Base-by-base conservation (phyloP, 2,888 invertebrate species). In the Apamea anceps region DNA sequence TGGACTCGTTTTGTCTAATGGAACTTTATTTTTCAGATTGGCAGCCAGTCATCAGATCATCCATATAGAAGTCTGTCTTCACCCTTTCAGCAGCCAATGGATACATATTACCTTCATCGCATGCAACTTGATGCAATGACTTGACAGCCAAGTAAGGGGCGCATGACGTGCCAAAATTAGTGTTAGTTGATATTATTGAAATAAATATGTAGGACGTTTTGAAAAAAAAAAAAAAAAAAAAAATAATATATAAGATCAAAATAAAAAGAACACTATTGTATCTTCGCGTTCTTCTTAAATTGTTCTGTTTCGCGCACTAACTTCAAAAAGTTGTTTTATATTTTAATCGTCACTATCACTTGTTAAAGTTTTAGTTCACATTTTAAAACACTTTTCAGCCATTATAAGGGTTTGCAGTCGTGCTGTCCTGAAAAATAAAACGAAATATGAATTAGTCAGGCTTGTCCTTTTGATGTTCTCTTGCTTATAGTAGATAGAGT, bases 281-380 rank as follows among this genome's bases (percentile, higher is more conserved):
- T 71, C 21, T 80, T 76, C 42, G 90, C 90, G 89, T 91, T 93
- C 93, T 95, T 94, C 91, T 91, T 94, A 94, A 93, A 94, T 95
- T 94, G 94, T 90, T 92, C 91, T 63, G n/a, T 75, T 79, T 77
- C 77, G 79, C 71, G 62, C 66, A 75, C 65, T 60, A 65, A 77
- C 62, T 77, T 67, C 0, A 70, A 72, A 77, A 48, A 79, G 70
- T 81, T 74, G 10, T 5, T 74, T 8, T 57, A 71, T 71, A 28
- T 67, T 80, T 77, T 28, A 45, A 71, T 63, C 65, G 66, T 80
- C 87, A 82, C 82, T 81, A 57, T 81, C 85, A 87, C 82, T 87
- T 78, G 7, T 60, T 63, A 67, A 25, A 70, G 57, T 75, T 48
- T 70, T 6, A 37, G 37, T 82, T 63, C 32, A 28, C 28, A 0